phyloP scores from a whole-genome alignment of 2,797 vertebrate species.

The Chaunax sp. region DNA sequence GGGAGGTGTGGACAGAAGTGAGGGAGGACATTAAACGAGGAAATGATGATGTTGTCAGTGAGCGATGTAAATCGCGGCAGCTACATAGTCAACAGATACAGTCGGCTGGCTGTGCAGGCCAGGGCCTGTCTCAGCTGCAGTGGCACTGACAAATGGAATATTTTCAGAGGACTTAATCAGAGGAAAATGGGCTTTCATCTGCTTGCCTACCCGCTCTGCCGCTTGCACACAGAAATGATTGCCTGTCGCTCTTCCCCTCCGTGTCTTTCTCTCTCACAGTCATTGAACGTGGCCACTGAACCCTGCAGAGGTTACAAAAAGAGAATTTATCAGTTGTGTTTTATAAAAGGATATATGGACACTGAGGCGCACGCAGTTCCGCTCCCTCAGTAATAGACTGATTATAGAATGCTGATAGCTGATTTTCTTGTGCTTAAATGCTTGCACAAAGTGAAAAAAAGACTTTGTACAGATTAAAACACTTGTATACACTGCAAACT shows the following conservation, averaged over 20 bases:
- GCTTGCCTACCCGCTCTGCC: constrained; percentile 88
- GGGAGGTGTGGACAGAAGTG: constrained; percentile 67
- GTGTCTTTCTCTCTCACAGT: constrained; percentile 65
- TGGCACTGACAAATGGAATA: constrained; percentile 97
- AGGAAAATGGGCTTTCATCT: constrained; percentile 95
- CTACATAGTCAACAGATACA: constrained; percentile 95
- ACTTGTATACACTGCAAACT: constrained; percentile 12
- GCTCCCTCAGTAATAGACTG: constrained; percentile 34
- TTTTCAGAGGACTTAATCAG: constrained; percentile 97
- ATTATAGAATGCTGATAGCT: constrained; percentile 37
- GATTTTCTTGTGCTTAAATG: constrained; percentile 41
- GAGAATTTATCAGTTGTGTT: constrained; percentile 69
- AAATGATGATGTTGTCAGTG: constrained; percentile 88
- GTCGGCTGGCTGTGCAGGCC: constrained; percentile 88
- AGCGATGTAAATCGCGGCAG: constrained; percentile 91
- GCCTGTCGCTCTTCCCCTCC: constrained; percentile 76
- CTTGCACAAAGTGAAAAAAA: constrained; percentile 6
- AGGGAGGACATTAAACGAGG: constrained; percentile 87
- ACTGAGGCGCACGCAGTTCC: constrained; percentile 39
- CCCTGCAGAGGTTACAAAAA: constrained; percentile 75
- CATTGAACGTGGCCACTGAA: constrained; percentile 72
- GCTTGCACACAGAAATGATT: constrained; percentile 89
- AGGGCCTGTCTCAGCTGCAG: constrained; percentile 76
- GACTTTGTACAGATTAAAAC: constrained; percentile 34
- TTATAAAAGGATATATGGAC: constrained; percentile 63